Evolutionary conservation across 2,888 invertebrate genomes (phyloP).

Genomic region (Cetonia aurata): DNA sequence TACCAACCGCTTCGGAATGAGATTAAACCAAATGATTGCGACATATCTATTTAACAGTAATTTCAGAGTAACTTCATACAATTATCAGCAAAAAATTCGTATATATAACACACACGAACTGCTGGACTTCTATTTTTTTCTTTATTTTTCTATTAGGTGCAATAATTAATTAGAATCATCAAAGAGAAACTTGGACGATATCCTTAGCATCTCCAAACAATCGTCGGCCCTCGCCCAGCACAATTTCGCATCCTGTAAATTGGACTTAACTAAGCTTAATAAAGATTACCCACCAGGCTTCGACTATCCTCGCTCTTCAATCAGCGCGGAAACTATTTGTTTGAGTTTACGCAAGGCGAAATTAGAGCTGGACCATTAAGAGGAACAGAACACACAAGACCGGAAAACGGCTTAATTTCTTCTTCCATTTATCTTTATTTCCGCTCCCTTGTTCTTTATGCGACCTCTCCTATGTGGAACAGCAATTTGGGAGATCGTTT

Average conservation of each 20-base stretch:
- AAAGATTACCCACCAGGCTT: conserved; percentile 21
- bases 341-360: conserved; percentile 31
- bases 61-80: too few relatives aligned
- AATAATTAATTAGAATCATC: too few relatives aligned
- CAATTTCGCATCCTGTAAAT: conserved; percentile 6
- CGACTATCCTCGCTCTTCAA: conserved; percentile 25
- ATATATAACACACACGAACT: too few relatives aligned
- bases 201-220: neutral
- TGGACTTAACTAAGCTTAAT: conserved; percentile 32
- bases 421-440: conserved; percentile 34
- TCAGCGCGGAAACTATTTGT: conserved; percentile 29
- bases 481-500: conserved; percentile 5
- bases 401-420: conserved; percentile 29
- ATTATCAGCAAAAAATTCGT: too few relatives aligned
- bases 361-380: conserved; percentile 12
- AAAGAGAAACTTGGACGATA: too few relatives aligned
- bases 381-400: neutral
- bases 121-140: too few relatives aligned
- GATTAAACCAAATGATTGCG: too few relatives aligned
- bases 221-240: neutral
- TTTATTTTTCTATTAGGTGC: too few relatives aligned
- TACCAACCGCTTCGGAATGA: too few relatives aligned
- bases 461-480: neutral
- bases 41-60: too few relatives aligned
- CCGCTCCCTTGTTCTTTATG: conserved; percentile 1